Percentiles rank a stretch among this genome's conserved stretches.
These are phyloP conservation scores for Crambe crambe DNA, from an alignment of 37 sponge, comb jelly and placozoan genomes.

Conservation along the genomic window DNA sequence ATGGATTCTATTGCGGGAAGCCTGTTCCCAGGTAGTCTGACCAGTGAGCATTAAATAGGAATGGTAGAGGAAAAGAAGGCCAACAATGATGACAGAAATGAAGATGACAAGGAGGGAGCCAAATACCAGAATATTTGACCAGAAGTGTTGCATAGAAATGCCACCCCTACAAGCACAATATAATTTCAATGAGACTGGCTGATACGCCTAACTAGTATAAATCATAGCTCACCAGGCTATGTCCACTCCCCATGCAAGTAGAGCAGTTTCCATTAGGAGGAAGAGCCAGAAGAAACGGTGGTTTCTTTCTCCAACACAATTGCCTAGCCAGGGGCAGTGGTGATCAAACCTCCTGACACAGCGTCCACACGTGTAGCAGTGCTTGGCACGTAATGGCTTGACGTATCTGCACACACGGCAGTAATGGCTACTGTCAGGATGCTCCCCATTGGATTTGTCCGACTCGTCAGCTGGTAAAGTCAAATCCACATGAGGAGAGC, in stretches of 20 bases:
- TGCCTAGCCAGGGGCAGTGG: constrained; percentile 82
- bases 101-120: constrained; percentile 16
- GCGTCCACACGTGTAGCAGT: constrained; percentile 61
- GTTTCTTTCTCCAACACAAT: constrained; percentile 78
- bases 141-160: not conserved
- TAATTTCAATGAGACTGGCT: too few relatives aligned
- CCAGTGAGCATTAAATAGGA: constrained; percentile 63
- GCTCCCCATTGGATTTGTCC: not conserved
- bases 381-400: constrained; percentile 59
- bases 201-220: not conserved
- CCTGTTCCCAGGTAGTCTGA: constrained; percentile 76
- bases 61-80: constrained; percentile 58
- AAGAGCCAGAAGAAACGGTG: constrained; percentile 69
- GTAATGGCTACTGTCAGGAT: not conserved
- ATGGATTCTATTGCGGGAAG: constrained; percentile 35
- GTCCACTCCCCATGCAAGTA: constrained; percentile 44
- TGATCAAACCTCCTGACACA: constrained; percentile 75
- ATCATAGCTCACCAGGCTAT: constrained; percentile 54
- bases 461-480: not conserved
- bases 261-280: constrained; percentile 39
- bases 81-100: constrained; percentile 1
- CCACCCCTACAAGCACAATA: constrained; percentile 38
- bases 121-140: constrained; percentile 31
- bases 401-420: constrained; percentile 38
- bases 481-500: not conserved